Evolutionary conservation across 2,888 invertebrate species (phyloP).

Genomic region (Ichneumoninae sp.): DNA sequence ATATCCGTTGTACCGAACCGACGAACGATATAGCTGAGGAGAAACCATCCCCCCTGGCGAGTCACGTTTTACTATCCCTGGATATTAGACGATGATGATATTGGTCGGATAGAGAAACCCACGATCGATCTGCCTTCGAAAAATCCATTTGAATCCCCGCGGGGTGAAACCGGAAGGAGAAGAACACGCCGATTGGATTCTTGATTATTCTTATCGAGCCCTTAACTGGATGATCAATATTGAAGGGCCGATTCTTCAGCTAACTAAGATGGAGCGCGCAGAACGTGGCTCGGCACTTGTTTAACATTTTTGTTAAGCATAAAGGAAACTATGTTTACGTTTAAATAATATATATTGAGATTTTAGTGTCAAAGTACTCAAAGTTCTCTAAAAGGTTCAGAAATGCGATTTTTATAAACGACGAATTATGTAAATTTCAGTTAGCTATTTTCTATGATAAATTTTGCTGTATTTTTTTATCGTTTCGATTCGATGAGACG

Average conservation of each 20-base stretch:
- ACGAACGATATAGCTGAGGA: conserved; percentile 26
- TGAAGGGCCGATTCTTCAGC: neutral
- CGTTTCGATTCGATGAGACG: too few species aligned
- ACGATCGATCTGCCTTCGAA: neutral
- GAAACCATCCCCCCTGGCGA: conserved; percentile 39
- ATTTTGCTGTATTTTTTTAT: too few species aligned
- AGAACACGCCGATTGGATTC: too few species aligned
- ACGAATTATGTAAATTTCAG: too few species aligned
- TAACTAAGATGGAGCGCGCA: neutral
- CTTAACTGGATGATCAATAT: neutral
- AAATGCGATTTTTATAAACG: too few species aligned
- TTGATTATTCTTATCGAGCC: too few species aligned
- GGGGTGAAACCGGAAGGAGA: neutral
- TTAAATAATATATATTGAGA: too few species aligned
- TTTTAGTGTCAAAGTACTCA: too few species aligned
- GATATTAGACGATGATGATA: conserved; percentile 16
- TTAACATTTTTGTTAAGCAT: neutral
- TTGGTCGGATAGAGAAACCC: neutral
- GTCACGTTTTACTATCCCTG: conserved; percentile 33
- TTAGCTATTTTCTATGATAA: too few species aligned
- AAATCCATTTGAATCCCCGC: neutral
- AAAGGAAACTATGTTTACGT: too few species aligned
- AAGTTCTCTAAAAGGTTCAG: too few species aligned
- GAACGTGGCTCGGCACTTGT: neutral
- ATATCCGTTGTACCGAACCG: conserved; percentile 45